phyloP scores from a whole-genome alignment of 2,797 vertebrate genomes.

The Anolis apletophallus region DNA sequence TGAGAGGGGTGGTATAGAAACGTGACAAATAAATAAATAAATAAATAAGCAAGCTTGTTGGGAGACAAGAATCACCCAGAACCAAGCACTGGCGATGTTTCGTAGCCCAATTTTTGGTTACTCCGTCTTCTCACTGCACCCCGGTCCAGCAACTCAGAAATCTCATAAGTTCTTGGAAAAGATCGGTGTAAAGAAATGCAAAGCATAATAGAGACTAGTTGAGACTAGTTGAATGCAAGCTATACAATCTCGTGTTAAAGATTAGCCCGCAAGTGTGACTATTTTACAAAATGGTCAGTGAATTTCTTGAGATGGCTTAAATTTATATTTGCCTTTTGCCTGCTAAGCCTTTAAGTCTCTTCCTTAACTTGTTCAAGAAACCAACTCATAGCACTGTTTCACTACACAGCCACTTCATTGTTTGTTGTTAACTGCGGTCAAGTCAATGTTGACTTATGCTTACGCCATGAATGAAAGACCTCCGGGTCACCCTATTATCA shows the following conservation, averaged over 20 bases:
- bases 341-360: background rate
- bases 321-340: background rate
- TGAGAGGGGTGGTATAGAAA: too few relatives aligned
- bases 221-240: background rate
- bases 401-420: background rate
- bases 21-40: too few relatives aligned
- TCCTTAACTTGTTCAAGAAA: background rate
- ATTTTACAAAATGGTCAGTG: background rate
- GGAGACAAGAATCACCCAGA: background rate
- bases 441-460: too few relatives aligned
- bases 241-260: background rate
- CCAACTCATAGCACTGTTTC: background rate
- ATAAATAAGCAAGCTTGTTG: too few relatives aligned
- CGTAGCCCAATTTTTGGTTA: background rate
- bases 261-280: background rate
- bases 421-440: too few relatives aligned
- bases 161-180: background rate
- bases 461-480: too few relatives aligned
- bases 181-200: background rate
- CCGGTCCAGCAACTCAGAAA: background rate
- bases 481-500: too few relatives aligned
- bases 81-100: background rate
- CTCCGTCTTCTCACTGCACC: background rate
- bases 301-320: background rate
- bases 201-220: background rate